Evolutionary conservation across 2,113 vertebrate species (phyloP).

Genomic region (Paraplagusia blochii): DNA sequence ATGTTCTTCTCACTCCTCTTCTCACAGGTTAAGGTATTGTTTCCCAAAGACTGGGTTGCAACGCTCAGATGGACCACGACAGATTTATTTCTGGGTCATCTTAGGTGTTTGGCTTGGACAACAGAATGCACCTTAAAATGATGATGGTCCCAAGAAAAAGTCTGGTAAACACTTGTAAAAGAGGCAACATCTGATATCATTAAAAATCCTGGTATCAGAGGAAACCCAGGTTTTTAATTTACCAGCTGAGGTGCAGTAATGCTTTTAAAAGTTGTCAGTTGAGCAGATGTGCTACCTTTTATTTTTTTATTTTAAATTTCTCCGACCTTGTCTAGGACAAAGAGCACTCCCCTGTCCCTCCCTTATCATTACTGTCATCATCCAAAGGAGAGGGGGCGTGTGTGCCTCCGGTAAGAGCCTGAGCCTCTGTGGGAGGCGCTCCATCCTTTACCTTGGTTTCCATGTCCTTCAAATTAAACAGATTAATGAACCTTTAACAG

Average conservation of each 20-base stretch:
- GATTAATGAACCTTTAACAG: constrained; percentile 76
- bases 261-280: constrained; percentile 23
- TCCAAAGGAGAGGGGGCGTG: constrained; percentile 74
- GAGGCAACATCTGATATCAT: no score
- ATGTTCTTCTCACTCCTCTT: constrained; percentile 65
- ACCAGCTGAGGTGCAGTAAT: neutral
- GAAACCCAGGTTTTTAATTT: neutral
- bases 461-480: constrained; percentile 77
- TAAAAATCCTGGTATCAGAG: no score
- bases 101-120: no score
- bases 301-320: constrained; percentile 4
- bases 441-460: constrained; percentile 53
- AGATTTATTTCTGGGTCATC: no score
- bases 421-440: constrained; percentile 50
- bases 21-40: no score
- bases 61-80: no score
- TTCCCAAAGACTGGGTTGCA: no score
- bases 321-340: constrained; percentile 75
- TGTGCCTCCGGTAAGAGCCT: constrained; percentile 73
- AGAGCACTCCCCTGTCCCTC: constrained; percentile 44
- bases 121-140: no score
- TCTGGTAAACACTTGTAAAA: no score
- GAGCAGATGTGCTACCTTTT: constrained; percentile 27
- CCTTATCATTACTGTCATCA: constrained; percentile 54
- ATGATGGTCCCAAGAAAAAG: no score